Evolutionary conservation across 2,888 invertebrate genomes (phyloP).

Genomic region (Arge pagana): DNA sequence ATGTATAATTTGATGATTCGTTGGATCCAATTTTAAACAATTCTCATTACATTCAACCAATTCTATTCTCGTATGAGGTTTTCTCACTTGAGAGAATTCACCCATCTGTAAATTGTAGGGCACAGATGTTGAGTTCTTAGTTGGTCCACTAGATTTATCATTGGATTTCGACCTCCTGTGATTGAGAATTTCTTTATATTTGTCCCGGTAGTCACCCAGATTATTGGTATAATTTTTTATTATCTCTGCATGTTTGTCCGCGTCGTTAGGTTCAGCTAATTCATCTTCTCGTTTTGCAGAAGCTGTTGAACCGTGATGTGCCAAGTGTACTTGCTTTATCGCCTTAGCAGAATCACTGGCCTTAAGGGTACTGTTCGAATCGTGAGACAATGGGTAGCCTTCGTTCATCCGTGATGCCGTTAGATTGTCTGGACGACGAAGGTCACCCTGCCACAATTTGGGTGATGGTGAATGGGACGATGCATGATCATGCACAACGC

Average conservation of each 20-base stretch:
- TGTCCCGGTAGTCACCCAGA: too few relatives aligned
- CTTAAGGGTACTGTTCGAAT: background rate
- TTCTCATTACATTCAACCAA: background rate
- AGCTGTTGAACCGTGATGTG: background rate
- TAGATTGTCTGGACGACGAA: conserved; percentile 3
- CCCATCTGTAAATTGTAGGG: conserved; percentile 9
- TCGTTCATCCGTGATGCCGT: conserved; percentile 1
- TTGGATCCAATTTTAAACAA: too few relatives aligned
- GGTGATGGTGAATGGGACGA: background rate
- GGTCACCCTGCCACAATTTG: conserved; percentile 4
- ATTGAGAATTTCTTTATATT: too few relatives aligned
- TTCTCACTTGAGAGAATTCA: conserved; percentile 4
- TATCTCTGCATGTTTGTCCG: too few relatives aligned
- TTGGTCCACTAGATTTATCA: too few relatives aligned
- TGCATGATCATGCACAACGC: conserved; percentile 3
- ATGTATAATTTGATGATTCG: too few relatives aligned
- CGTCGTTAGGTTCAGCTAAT: too few relatives aligned
- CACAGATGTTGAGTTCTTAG: too few relatives aligned
- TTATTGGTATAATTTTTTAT: too few relatives aligned
- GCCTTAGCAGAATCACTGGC: background rate
- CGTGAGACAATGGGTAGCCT: conserved; percentile 11
- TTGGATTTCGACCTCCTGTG: too few relatives aligned
- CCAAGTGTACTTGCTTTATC: background rate
- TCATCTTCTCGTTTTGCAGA: background rate
- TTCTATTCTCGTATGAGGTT: conserved; percentile 3